Base-by-base conservation (phyloP, 2,797 vertebrate genomes). In the Sebastiscus albofasciatus region DNA sequence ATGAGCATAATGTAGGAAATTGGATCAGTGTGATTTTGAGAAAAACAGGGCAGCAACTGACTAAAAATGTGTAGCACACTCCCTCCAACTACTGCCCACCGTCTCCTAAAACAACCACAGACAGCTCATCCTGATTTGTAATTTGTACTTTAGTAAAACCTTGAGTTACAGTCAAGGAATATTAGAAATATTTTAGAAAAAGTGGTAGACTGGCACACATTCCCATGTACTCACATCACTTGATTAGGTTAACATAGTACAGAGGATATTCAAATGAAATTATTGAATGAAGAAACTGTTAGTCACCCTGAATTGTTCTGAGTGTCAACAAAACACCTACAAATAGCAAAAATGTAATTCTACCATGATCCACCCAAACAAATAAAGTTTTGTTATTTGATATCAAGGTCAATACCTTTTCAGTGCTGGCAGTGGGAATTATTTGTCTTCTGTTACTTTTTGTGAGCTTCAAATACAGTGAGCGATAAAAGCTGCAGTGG, bases 1-100 rank as follows among this genome's bases (percentile, higher is more conserved):
- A 59, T 16, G 16, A 8, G 22, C 42, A 26, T 3, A 2, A 22
- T 24, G 33, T 5, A 13, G 2, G 62, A 56, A 60, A 74, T 11
- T 29, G 13, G 18, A 76, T 67, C 29, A 70, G 24, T n/a, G 26
- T 11, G 61, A 68, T 20, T 12, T 29, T 59, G 14, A 54, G 54
- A 72, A 46, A 81, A 81, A 76, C 68, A 64, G 3, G 3, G 5
- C n/a, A 54, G 55, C 42, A 66, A 39, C 55, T 8, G 58, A 70
- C 20, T 46, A 31, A 77, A 72, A 52, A 52, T 62, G 26, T 71
- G 54, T 54, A 36, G 26, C 56, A 52, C 12, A 27, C 26, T 29
- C 61, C 29, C 16, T 61, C 6, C 8, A 67, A 54, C 67, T 70
- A 14, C 67, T 14, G 62, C 6, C 29, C 46, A 69, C 8, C 4